Evolutionary conservation across 2,113 vertebrate genomes (phyloP).

Genomic region (Xenopus laevis): DNA sequence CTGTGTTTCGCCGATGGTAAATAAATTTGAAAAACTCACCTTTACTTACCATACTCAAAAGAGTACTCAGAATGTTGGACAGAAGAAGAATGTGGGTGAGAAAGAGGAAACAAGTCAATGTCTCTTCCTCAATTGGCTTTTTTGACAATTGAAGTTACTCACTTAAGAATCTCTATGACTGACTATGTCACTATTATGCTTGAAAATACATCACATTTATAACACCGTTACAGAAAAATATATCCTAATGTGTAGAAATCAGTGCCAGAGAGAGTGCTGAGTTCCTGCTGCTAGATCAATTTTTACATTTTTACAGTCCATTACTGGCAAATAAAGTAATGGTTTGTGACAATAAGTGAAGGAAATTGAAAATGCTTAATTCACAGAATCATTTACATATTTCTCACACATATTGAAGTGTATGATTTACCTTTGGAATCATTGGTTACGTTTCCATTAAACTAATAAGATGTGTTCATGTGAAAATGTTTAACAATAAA

Average conservation of each 20-base stretch:
- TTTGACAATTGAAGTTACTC: conserved; percentile 6
- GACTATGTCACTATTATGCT: background rate
- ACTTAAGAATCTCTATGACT: conserved; percentile 20
- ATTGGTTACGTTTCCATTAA: conserved; percentile 29
- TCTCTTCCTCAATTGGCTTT: background rate
- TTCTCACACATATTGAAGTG: conserved; percentile 27
- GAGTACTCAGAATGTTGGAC: too few species aligned
- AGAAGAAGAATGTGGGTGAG: background rate
- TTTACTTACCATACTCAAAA: too few species aligned
- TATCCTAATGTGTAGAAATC: conserved; percentile 36
- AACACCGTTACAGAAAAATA: conserved; percentile 23
- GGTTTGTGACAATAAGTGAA: conserved; percentile 42
- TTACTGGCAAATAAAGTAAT: conserved; percentile 42
- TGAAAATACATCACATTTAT: conserved; percentile 27
- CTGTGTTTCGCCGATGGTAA: too few species aligned
- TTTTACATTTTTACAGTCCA: conserved; percentile 42
- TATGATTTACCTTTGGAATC: conserved; percentile 19
- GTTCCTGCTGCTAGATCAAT: conserved; percentile 36
- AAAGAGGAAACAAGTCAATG: background rate
- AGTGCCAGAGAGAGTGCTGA: conserved; percentile 13
- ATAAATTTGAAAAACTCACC: too few species aligned
- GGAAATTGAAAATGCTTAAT: conserved; percentile 40
- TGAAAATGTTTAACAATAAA: conserved; percentile 34
- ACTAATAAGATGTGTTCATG: conserved; percentile 27
- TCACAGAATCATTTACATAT: conserved; percentile 38